Evolutionary conservation across 1,140 invertebrate genomes (phyloP).

Genomic region (Parasteatoda tepidariorum): DNA sequence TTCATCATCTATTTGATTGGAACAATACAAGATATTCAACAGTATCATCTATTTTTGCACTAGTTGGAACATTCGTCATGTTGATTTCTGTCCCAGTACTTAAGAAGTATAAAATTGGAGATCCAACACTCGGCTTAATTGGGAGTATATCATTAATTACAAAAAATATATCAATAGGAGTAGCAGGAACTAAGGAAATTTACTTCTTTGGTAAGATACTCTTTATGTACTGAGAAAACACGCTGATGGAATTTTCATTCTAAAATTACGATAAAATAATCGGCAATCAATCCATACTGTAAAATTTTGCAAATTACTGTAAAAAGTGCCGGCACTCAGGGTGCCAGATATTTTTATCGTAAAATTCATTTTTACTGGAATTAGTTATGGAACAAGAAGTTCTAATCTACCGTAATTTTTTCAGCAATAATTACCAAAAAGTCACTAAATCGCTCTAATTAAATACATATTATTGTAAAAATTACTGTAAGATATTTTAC

Average conservation of each 20-base stretch:
- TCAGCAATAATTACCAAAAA: no score
- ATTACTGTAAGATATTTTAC: no score
- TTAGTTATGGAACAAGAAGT: no score
- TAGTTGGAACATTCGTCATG: neutral
- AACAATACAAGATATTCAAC: slow-evolving; percentile 23
- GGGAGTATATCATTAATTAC: neutral
- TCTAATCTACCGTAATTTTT: no score
- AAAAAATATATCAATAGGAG: slow-evolving; percentile 7
- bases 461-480: no score
- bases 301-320: no score
- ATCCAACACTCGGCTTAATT: slow-evolving; percentile 14
- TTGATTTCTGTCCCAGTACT: slow-evolving; percentile 6
- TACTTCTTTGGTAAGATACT: slow-evolving; percentile 31
- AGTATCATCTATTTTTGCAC: neutral
- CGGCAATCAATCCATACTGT: no score
- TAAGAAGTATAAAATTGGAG: neutral
- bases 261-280: neutral
- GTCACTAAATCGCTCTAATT: no score
- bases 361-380: no score
- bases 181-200: neutral
- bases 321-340: no score
- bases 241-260: neutral
- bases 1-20: slow-evolving; percentile 23
- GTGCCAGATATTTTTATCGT: no score
- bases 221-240: no score